A percentile compares a stretch with the other conserved stretches of the same genome.
phyloP scores from a whole-genome alignment of 2,113 vertebrate species.

The Megatriorchis doriae region DNA sequence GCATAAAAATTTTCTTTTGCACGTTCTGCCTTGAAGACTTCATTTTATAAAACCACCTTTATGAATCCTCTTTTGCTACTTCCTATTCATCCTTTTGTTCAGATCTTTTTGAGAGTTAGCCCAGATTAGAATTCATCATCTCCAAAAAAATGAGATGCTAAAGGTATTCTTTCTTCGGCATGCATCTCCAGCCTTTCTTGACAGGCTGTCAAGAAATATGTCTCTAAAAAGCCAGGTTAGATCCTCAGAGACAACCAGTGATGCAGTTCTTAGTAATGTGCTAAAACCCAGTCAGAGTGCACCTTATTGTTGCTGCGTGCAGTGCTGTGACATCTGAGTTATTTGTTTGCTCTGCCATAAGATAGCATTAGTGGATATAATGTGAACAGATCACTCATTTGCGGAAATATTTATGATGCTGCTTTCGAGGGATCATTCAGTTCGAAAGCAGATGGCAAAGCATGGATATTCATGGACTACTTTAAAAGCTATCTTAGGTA shows the following conservation, averaged over 20 bases:
- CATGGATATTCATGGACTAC: conserved; percentile 46
- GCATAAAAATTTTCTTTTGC: background rate
- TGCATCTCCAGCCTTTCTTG: conserved; percentile 47
- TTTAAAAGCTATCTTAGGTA: conserved; percentile 55
- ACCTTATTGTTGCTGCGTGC: conserved; percentile 38
- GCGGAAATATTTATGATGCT: conserved; percentile 68
- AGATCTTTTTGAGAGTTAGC: conserved; percentile 44
- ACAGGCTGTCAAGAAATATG: conserved; percentile 69
- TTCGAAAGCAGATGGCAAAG: conserved; percentile 50
- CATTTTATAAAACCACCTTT: background rate
- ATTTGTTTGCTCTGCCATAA: conserved; percentile 67
- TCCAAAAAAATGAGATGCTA: conserved; percentile 53
- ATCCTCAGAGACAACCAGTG: conserved; percentile 56
- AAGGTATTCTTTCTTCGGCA: conserved; percentile 59
- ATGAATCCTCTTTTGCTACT: conserved; percentile 6
- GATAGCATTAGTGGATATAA: conserved; percentile 65
- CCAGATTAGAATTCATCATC: conserved; percentile 41
- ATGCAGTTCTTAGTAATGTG: conserved; percentile 37
- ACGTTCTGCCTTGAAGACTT: background rate
- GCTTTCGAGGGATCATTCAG: conserved; percentile 67
- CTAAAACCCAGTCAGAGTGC: conserved; percentile 17
- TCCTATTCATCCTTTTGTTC: conserved; percentile 46
- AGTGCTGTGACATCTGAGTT: conserved; percentile 63
- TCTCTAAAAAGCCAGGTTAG: conserved; percentile 67
- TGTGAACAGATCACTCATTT: conserved; percentile 69